phyloP scores from a whole-genome alignment of 1,140 invertebrate genomes.

The Drosophila neocordata region DNA sequence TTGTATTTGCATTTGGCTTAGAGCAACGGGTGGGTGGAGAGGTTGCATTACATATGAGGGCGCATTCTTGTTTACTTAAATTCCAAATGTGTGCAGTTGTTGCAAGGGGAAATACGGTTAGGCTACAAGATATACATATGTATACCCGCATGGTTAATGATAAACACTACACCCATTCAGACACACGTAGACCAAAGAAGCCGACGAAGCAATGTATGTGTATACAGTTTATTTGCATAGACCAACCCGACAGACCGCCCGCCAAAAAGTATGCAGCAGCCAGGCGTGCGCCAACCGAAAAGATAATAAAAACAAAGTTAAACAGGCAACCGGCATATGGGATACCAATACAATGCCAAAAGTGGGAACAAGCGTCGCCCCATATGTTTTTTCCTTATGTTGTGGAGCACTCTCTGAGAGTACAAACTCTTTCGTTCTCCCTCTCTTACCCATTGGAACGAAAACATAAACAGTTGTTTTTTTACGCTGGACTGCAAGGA shows the following conservation, averaged over 20 bases:
- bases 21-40: slow-evolving; percentile 20
- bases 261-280: slow-evolving; percentile 75
- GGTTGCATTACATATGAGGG: slow-evolving; percentile 45
- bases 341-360: slow-evolving; percentile 48
- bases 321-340: slow-evolving; percentile 53
- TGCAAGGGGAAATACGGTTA: background rate
- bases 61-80: slow-evolving; percentile 77
- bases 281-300: slow-evolving; percentile 20
- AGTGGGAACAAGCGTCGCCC: slow-evolving; percentile 23
- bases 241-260: slow-evolving; percentile 8
- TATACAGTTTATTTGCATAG: slow-evolving; percentile 59
- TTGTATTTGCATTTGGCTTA: slow-evolving; percentile 21
- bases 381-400: slow-evolving; percentile 40
- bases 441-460: slow-evolving; percentile 44
- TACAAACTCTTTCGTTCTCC: slow-evolving; percentile 15
- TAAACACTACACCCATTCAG: slow-evolving; percentile 32
- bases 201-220: slow-evolving; percentile 39
- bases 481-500: slow-evolving; percentile 36
- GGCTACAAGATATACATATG: background rate
- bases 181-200: slow-evolving; percentile 39
- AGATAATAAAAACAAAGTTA: slow-evolving; percentile 73
- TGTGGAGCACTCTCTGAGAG: slow-evolving; percentile 29
- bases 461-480: slow-evolving; percentile 68
- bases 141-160: slow-evolving; percentile 50
- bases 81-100: slow-evolving; percentile 71